Percentiles rank a stretch among this genome's conserved stretches.
Conservation (phyloP, 2,113 vertebrate species). For the Menura novaehollandiae region DNA sequence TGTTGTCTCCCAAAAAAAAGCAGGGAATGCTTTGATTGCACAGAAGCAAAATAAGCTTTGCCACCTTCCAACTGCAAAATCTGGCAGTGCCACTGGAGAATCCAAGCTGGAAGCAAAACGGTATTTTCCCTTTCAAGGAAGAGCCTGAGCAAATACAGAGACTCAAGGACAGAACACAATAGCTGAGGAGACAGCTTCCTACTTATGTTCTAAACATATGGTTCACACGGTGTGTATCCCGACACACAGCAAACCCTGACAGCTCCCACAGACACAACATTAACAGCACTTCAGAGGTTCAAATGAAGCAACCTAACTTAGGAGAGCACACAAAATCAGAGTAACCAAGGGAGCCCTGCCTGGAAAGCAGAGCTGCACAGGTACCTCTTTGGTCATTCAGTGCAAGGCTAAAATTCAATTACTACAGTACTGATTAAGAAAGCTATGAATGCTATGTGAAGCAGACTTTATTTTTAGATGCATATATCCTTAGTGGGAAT, state of each 20-base stretch:
- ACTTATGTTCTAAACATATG: neutral
- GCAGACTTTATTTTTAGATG: constrained; percentile 40
- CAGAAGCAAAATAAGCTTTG: neutral
- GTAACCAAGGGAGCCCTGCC: neutral
- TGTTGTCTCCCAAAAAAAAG: neutral
- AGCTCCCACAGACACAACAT: neutral
- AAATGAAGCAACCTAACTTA: neutral
- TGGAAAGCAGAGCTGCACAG: neutral
- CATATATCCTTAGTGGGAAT: neutral
- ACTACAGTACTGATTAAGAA: neutral
- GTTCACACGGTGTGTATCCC: neutral
- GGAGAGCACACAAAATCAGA: neutral
- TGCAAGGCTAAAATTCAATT: neutral
- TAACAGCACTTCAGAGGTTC: neutral
- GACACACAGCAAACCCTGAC: neutral
- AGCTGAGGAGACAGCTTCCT: neutral
- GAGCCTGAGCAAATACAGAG: neutral
- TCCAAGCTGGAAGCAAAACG: neutral
- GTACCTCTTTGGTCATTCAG: neutral
- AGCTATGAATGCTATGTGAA: constrained; percentile 33
- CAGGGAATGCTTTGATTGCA: neutral
- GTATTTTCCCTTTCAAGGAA: neutral
- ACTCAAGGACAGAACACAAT: neutral
- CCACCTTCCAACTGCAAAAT: neutral
- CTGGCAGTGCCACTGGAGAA: neutral